Percentiles rank a stretch among this genome's conserved stretches.
phyloP scores from a whole-genome alignment of 2,888 invertebrate species.

The Spilosoma lubricipeda region DNA sequence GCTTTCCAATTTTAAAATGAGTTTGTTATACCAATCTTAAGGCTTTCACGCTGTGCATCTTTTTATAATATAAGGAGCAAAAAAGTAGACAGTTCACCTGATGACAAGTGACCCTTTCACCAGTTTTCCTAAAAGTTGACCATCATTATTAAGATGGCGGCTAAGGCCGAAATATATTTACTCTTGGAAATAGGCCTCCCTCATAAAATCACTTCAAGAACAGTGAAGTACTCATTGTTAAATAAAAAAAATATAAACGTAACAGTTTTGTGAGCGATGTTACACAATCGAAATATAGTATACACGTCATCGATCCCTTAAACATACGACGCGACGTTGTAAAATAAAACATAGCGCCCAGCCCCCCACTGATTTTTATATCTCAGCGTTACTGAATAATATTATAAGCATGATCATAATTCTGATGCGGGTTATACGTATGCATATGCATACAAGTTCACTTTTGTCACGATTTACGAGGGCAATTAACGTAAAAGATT shows the following conservation, averaged over 20 bases:
- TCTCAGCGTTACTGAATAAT: conserved; percentile 79
- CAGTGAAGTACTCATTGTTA: neutral
- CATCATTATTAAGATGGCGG: too few relatives aligned
- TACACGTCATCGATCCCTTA: conserved; percentile 66
- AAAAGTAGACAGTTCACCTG: too few relatives aligned
- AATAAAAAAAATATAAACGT: neutral
- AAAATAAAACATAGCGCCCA: conserved; percentile 70
- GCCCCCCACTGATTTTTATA: conserved; percentile 84
- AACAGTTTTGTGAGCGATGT: conserved; percentile 26
- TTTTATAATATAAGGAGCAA: neutral
- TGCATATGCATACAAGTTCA: conserved; percentile 61
- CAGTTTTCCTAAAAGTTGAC: neutral
- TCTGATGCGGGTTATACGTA: conserved; percentile 72
- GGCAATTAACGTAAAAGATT: conserved; percentile 40
- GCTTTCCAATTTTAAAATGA: neutral
- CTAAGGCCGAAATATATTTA: too few relatives aligned
- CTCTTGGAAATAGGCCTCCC: too few relatives aligned
- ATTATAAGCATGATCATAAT: conserved; percentile 80
- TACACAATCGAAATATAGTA: conserved; percentile 52
- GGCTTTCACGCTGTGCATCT: too few relatives aligned
- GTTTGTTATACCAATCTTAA: neutral
- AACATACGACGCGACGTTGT: conserved; percentile 54
- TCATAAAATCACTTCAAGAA: neutral
- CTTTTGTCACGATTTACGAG: conserved; percentile 53
- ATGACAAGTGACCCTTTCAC: too few relatives aligned